Evolutionary conservation across 2,888 invertebrate species (phyloP).

Genomic region (Masnerella sp.): DNA sequence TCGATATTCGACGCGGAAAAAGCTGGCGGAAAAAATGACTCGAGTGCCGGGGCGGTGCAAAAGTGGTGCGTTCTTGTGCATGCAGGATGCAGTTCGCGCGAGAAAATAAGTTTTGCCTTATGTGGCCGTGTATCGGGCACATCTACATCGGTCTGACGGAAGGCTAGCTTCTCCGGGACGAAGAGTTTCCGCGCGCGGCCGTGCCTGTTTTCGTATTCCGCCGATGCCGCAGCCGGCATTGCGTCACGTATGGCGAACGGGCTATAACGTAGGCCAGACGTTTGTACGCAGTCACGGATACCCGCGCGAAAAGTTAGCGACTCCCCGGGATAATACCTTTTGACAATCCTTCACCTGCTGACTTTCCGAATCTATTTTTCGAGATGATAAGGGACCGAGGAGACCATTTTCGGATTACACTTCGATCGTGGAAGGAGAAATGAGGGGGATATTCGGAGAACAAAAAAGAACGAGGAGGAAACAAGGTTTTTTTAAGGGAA

Average conservation of each 20-base stretch:
- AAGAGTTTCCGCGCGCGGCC: conserved; percentile 41
- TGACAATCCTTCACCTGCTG: too few species aligned
- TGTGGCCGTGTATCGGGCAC: conserved; percentile 62
- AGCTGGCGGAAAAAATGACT: conserved; percentile 16
- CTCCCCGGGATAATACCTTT: conserved; percentile 33
- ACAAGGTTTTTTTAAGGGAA: too few species aligned
- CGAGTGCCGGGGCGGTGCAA: conserved; percentile 35
- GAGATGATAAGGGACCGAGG: conserved; percentile 8
- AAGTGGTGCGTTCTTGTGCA: conserved; percentile 61
- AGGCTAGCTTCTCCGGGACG: conserved; percentile 30
- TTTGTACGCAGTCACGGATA: conserved; percentile 65
- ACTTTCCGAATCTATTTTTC: conserved; percentile 20
- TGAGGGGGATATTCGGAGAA: too few species aligned
- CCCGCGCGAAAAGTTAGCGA: conserved; percentile 34
- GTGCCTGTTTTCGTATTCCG: conserved; percentile 68
- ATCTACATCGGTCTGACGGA: conserved; percentile 56
- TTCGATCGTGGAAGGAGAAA: too few species aligned
- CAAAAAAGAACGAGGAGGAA: not conserved
- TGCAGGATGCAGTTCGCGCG: conserved; percentile 66
- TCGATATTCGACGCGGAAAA: conserved; percentile 8
- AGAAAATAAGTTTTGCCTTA: conserved; percentile 69
- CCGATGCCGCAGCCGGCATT: conserved; percentile 68
- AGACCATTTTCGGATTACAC: too few species aligned
- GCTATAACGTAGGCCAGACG: conserved; percentile 67
- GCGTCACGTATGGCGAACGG: conserved; percentile 70